Conservation (phyloP, 2,888 invertebrate genomes). For the Agrochola circellaris region DNA sequence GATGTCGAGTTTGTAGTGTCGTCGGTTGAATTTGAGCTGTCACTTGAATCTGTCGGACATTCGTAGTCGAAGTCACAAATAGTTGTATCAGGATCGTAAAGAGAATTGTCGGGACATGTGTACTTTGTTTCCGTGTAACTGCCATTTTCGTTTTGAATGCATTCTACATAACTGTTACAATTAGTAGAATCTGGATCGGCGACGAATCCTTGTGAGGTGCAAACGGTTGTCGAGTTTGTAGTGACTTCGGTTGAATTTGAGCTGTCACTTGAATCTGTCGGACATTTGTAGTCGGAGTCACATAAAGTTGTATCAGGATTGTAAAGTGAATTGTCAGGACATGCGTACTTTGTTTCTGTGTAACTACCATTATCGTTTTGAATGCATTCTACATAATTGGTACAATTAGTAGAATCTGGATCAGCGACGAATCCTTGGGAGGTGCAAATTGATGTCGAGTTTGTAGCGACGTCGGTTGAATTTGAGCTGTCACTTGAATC, state of each 20-base stretch:
- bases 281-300: no score
- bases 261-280: no score
- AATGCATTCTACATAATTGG: conserved; percentile 49
- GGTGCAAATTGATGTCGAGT: conserved; percentile 30
- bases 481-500: conserved; percentile 11
- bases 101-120: conserved; percentile 47
- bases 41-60: conserved; percentile 30
- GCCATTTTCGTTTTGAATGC: conserved; percentile 37
- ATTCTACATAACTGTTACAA: conserved; percentile 51
- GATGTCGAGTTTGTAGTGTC: conserved; percentile 24
- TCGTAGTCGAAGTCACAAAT: conserved; percentile 47
- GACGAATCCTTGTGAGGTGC: conserved; percentile 20
- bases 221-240: no score
- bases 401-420: conserved; percentile 44
- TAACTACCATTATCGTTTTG: conserved; percentile 32
- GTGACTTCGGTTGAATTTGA: no score
- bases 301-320: conserved; percentile 43
- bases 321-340: conserved; percentile 46
- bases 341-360: conserved; percentile 35
- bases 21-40: conserved; percentile 12
- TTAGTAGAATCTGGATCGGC: conserved; percentile 37
- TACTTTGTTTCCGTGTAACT: conserved; percentile 31
- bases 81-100: conserved; percentile 49
- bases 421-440: conserved; percentile 42
- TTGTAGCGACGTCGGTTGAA: conserved; percentile 16